Base-by-base conservation (phyloP, 2,888 invertebrate species). In the Kuschelorhynchus macadamiae region DNA sequence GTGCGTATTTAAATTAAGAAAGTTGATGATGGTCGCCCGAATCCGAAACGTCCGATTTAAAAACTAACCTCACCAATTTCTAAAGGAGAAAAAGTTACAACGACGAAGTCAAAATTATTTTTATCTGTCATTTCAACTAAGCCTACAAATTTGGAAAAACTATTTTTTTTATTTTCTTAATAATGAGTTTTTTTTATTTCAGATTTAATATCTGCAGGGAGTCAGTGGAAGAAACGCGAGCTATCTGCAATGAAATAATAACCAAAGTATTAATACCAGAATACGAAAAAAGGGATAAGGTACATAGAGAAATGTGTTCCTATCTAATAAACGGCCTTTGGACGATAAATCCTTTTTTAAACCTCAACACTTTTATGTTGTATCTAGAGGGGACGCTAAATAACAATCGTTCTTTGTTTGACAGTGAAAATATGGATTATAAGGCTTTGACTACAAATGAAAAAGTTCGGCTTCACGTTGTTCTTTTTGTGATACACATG, bases 171-270 rank as follows among this genome's bases (percentile, higher is more conserved):
- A n/a, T n/a, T n/a, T n/a, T n/a, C n/a, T n/a, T n/a, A n/a, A n/a
- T n/a, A n/a, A n/a, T n/a, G n/a, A n/a, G n/a, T n/a, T n/a, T n/a
- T n/a, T n/a, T n/a, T n/a, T n/a, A n/a, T 80, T 82, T 39, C 79
- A 90, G 92, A 74, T 93, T 89, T 81, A 93, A 92, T 79, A 84
- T 93, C 3, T 92, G 92, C 78, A 87, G 88, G 1, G 85, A 86
- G 1, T 87, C 87, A 1, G 85, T 88, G 49, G 85, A 86, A 0
- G 91, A 92, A 77, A 91, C 92, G 0, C 86, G 85, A 18, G 84
- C 85, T 60, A 86, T 90, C 0, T 90, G 90, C 73, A 85, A 87
- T 14, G 78, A 86, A 44, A 78, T 91, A 0, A 82, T 87, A 55
- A 86, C 88, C 0, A 85, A 88, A 0, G 86, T 91, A 0, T 90